Percentiles rank a stretch among this genome's conserved stretches.
Evolutionary conservation across 1,140 invertebrate species (phyloP).

Genomic region (Fopius arisanus): DNA sequence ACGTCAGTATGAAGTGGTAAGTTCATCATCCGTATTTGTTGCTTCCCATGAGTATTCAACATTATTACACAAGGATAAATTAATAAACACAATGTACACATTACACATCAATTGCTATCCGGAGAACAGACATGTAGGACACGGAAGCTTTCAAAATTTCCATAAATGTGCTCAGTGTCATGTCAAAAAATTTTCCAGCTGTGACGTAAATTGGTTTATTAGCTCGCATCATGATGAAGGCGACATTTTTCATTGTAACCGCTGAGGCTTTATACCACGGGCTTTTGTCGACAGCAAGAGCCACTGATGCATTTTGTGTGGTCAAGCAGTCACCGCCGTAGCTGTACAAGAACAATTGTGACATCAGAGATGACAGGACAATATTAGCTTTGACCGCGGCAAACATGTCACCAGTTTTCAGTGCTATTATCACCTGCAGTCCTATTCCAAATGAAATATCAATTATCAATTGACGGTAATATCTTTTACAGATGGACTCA

Average conservation of each 20-base stretch:
- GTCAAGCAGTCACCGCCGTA: slow-evolving; percentile 37
- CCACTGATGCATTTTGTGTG: slow-evolving; percentile 29
- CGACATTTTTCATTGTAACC: slow-evolving; percentile 22
- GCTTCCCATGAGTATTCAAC: background rate
- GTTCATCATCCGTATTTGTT: too few relatives aligned
- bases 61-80: background rate
- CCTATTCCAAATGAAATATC: slow-evolving; percentile 16
- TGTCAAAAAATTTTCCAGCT: slow-evolving; percentile 35
- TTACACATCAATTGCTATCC: slow-evolving; percentile 34
- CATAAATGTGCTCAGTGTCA: slow-evolving; percentile 36
- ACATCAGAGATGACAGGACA: slow-evolving; percentile 32
- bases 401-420: slow-evolving; percentile 32
- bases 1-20: too few relatives aligned
- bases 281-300: slow-evolving; percentile 27
- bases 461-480: too few relatives aligned
- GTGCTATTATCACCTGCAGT: slow-evolving; percentile 33
- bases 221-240: slow-evolving; percentile 34
- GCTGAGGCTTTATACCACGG: slow-evolving; percentile 29
- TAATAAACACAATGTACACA: background rate
- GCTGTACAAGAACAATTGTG: slow-evolving; percentile 37
- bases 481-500: background rate
- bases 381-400: slow-evolving; percentile 29
- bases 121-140: slow-evolving; percentile 35
- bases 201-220: slow-evolving; percentile 33
- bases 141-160: slow-evolving; percentile 35